Evolutionary conservation across 2,888 invertebrate genomes (phyloP).

Genomic region (Smittia aterrima): DNA sequence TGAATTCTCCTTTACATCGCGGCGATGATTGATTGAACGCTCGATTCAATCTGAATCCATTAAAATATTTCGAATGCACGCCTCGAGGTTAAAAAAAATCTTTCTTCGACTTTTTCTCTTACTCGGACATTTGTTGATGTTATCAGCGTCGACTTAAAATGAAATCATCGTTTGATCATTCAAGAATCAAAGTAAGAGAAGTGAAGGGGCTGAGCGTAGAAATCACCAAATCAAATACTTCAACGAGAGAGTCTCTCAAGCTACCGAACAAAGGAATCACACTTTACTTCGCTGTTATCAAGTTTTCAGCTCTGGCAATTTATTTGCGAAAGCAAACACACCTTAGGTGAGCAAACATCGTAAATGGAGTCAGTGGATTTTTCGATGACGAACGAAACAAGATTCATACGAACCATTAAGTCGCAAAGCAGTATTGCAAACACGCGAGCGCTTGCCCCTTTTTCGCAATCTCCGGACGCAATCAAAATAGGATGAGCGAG

Average conservation of each 20-base stretch:
- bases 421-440: background rate
- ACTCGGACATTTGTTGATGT: background rate
- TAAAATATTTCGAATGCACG: constrained; percentile 11
- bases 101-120: background rate
- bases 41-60: constrained; percentile 11
- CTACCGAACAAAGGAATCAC: no score
- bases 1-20: background rate
- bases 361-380: background rate
- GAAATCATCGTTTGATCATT: background rate
- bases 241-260: background rate
- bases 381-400: background rate
- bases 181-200: background rate
- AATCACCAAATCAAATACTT: constrained; percentile 4
- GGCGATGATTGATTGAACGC: background rate
- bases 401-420: background rate
- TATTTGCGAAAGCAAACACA: background rate
- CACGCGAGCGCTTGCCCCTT: background rate
- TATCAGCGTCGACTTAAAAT: background rate
- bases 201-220: background rate
- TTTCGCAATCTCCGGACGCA: no score
- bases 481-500: background rate
- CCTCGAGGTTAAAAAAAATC: background rate
- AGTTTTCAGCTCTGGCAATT: background rate
- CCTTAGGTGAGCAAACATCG: background rate
- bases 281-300: no score